Conservation (phyloP, 2,888 invertebrate genomes). For the Rhyacophila evoluta region DNA sequence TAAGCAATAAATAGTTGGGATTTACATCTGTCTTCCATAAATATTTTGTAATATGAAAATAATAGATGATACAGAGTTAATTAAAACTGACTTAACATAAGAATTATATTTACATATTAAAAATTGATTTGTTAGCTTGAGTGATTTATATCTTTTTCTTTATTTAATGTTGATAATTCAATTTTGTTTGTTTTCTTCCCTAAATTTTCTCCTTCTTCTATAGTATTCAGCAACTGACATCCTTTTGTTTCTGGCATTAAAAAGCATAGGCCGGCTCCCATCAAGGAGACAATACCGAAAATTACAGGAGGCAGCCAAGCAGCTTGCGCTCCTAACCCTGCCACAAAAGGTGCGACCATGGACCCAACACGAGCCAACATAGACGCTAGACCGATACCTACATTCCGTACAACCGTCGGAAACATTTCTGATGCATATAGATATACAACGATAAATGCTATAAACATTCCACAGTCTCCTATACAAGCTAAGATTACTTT, state of each 20-base stretch:
- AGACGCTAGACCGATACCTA: slow-evolving; percentile 87
- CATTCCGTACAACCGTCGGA: slow-evolving; percentile 89
- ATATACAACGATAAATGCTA: slow-evolving; percentile 88
- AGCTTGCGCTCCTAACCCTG: slow-evolving; percentile 71
- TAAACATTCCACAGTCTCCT: slow-evolving; percentile 84
- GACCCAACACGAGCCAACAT: slow-evolving; percentile 89
- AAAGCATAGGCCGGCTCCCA: slow-evolving; percentile 76
- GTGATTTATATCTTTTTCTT: background rate
- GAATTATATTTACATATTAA: too few relatives aligned
- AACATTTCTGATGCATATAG: slow-evolving; percentile 90
- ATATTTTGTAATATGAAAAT: too few relatives aligned
- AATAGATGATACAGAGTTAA: too few relatives aligned
- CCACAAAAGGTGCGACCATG: slow-evolving; percentile 86
- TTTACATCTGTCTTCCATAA: too few relatives aligned
- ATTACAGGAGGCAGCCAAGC: slow-evolving; percentile 78
- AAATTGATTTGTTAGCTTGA: background rate
- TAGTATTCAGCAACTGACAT: slow-evolving; percentile 81
- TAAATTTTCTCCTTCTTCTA: slow-evolving; percentile 82
- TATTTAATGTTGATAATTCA: background rate
- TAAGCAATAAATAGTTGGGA: too few relatives aligned
- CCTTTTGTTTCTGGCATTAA: slow-evolving; percentile 84
- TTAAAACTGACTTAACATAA: too few relatives aligned
- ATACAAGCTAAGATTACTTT: slow-evolving; percentile 76
- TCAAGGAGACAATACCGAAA: slow-evolving; percentile 78
- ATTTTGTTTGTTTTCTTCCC: slow-evolving; percentile 60